Conservation (phyloP, 2,888 invertebrate genomes). For the Troides aeacus region DNA sequence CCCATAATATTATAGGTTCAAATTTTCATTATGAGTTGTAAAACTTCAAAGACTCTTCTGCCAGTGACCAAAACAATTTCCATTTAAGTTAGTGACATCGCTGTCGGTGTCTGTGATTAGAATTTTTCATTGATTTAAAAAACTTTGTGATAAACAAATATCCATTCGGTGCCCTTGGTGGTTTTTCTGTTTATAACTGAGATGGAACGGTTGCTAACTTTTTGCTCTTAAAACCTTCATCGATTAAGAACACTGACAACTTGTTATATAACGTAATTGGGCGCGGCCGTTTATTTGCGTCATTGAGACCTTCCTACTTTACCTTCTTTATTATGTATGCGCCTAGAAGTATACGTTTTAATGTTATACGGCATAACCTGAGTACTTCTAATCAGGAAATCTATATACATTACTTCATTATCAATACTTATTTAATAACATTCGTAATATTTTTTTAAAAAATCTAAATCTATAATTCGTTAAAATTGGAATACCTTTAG, state of each 20-base stretch:
- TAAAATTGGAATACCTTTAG: too few species aligned
- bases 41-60: too few species aligned
- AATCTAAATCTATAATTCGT: too few species aligned
- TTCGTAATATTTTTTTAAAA: too few species aligned
- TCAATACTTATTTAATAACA: too few species aligned
- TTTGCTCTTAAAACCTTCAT: neutral
- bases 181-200: neutral
- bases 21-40: too few species aligned
- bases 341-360: neutral
- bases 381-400: neutral
- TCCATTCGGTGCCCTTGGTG: neutral
- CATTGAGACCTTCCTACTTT: neutral
- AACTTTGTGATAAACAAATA: neutral
- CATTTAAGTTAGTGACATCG: neutral
- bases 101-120: neutral
- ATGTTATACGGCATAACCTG: neutral
- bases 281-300: neutral
- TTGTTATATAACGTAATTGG: constrained; percentile 1
- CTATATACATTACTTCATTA: too few species aligned
- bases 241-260: neutral
- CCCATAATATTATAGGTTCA: too few species aligned
- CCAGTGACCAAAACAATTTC: neutral
- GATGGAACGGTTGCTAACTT: neutral
- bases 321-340: neutral
- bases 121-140: neutral